Percentiles rank a stretch among this genome's conserved stretches.
Evolutionary conservation across 2,797 vertebrate species (phyloP).

Genomic region (Cryptoprocta ferox): DNA sequence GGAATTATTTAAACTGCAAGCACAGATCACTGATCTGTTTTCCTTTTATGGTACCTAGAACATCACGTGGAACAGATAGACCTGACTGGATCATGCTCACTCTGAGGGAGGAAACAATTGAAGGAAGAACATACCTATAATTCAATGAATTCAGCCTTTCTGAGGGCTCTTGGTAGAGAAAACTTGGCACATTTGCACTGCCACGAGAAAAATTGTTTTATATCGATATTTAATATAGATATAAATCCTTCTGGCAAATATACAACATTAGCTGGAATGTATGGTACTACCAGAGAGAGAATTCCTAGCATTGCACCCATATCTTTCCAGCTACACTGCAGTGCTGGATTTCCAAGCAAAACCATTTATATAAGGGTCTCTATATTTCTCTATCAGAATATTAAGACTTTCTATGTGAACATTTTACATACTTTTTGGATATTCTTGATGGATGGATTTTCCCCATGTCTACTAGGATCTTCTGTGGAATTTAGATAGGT

Average conservation of each 20-base stretch:
- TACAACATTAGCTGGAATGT: not conserved
- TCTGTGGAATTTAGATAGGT: conserved; percentile 80
- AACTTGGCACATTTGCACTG: not conserved
- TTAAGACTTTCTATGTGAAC: not conserved
- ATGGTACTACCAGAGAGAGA: not conserved
- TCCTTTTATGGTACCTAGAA: not conserved
- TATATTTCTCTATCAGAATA: not conserved
- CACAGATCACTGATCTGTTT: not conserved
- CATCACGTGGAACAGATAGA: not conserved
- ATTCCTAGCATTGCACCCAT: not conserved
- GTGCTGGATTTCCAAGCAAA: not conserved
- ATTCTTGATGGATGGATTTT: conserved; percentile 78
- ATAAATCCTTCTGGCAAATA: not conserved
- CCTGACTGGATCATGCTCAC: not conserved
- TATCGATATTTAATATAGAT: not conserved
- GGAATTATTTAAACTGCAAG: not conserved
- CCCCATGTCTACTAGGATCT: conserved; percentile 82
- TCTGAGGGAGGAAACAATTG: not conserved
- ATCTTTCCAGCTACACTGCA: not conserved
- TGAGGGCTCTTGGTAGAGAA: not conserved
- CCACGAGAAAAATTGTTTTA: not conserved
- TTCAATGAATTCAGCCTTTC: not conserved
- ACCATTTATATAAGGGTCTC: not conserved
- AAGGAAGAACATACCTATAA: not conserved
- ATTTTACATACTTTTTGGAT: not conserved